Conservation (phyloP, 2,888 invertebrate genomes). For the Euproctis similis region DNA sequence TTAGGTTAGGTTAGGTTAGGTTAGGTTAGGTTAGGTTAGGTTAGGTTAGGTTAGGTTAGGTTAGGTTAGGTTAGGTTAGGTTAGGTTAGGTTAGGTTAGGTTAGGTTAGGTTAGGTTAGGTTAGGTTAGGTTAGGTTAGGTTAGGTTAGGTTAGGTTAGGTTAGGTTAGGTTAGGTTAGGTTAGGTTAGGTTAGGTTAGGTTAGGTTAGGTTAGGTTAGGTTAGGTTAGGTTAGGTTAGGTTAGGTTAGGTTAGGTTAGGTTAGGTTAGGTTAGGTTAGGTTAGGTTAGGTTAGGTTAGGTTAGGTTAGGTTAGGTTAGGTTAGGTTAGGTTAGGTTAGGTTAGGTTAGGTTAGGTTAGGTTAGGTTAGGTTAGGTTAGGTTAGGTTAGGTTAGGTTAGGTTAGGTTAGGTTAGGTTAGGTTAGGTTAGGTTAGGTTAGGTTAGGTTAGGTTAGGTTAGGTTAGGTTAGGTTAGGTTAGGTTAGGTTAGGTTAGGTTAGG, state of each 20-base stretch:
- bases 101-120: conserved; percentile 3
- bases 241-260: conserved; percentile 3
- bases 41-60: conserved; percentile 3
- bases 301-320: neutral
- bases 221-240: conserved; percentile 3
- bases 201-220: conserved; percentile 3
- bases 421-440: conserved; percentile 3
- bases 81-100: conserved; percentile 3
- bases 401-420: conserved; percentile 3
- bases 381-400: conserved; percentile 3
- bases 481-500: conserved; percentile 2
- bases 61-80: conserved; percentile 3
- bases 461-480: conserved; percentile 3
- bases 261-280: conserved; percentile 6
- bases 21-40: conserved; percentile 3
- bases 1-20: conserved; percentile 3
- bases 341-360: neutral
- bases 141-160: conserved; percentile 3
- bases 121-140: conserved; percentile 3
- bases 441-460: conserved; percentile 3
- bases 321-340: neutral
- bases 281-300: conserved; percentile 1
- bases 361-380: conserved; percentile 3
- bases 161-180: conserved; percentile 2
- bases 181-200: conserved; percentile 3